Percentiles rank a stretch among this genome's conserved stretches.
phyloP scores from a whole-genome alignment of 2,113 vertebrate species.

The Menidia beryllina region DNA sequence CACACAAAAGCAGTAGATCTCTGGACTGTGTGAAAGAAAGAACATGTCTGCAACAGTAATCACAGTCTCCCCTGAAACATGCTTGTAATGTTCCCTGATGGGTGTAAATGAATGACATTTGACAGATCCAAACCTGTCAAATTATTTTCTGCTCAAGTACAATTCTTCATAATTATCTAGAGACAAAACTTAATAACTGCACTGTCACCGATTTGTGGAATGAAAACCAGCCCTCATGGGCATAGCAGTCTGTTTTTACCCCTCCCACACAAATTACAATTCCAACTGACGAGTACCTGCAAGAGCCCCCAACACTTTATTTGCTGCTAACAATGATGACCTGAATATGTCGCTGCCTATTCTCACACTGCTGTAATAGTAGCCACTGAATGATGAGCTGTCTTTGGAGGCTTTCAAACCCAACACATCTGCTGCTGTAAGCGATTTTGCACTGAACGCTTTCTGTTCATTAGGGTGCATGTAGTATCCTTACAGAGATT shows the following conservation, averaged over 20 bases:
- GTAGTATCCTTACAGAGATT: background rate
- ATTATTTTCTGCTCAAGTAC: conserved; percentile 33
- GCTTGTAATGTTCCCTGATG: conserved; percentile 15
- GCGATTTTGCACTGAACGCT: conserved; percentile 21
- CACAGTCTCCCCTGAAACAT: conserved; percentile 10
- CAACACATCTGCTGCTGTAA: conserved; percentile 44
- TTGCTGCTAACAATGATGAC: conserved; percentile 58
- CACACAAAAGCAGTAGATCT: background rate
- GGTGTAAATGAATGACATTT: conserved; percentile 50
- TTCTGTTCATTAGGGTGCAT: conserved; percentile 36
- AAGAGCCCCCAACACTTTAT: conserved; percentile 44
- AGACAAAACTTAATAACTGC: conserved; percentile 35
- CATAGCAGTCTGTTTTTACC: background rate
- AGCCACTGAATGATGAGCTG: conserved; percentile 54
- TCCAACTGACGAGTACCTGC: conserved; percentile 38
- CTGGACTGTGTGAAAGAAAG: conserved; percentile 16
- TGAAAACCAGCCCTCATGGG: conserved; percentile 26
- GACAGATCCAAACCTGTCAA: conserved; percentile 47
- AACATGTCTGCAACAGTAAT: background rate
- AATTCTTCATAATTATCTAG: conserved; percentile 35
- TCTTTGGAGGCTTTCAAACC: conserved; percentile 38
- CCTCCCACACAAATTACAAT: background rate
- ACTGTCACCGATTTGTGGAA: conserved; percentile 39
- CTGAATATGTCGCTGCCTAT: conserved; percentile 69
- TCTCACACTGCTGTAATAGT: conserved; percentile 32